Conservation (phyloP, 1,140 invertebrate genomes). For the Scaptomyza pallida region DNA sequence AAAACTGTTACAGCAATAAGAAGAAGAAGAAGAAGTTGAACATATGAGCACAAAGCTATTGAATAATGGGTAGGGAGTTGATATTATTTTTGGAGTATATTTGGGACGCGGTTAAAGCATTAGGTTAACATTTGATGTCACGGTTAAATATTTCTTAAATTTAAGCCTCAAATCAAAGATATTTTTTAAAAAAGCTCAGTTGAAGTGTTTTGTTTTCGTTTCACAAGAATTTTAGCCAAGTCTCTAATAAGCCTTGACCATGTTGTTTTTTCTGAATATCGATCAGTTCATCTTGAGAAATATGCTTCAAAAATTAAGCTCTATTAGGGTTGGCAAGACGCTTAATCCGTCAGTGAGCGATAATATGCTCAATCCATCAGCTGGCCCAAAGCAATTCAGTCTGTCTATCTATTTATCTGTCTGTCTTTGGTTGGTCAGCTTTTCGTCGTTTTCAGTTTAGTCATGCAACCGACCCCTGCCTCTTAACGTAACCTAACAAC, state of each 20-base stretch:
- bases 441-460: slow-evolving; percentile 31
- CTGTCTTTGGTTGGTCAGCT: slow-evolving; percentile 10
- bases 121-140: slow-evolving; percentile 4
- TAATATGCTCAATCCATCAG: slow-evolving; percentile 69
- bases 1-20: slow-evolving; percentile 46
- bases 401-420: background rate
- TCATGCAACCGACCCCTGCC: slow-evolving; percentile 53
- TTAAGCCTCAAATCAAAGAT: too few relatives aligned
- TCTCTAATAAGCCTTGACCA: too few relatives aligned
- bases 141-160: slow-evolving; percentile 4
- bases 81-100: slow-evolving; percentile 1
- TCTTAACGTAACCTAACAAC: slow-evolving; percentile 69
- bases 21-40: slow-evolving; percentile 48
- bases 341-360: slow-evolving; percentile 31
- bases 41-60: slow-evolving; percentile 58
- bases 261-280: background rate
- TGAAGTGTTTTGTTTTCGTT: too few relatives aligned
- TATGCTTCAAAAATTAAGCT: slow-evolving; percentile 30
- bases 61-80: slow-evolving; percentile 62
- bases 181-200: background rate
- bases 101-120: slow-evolving; percentile 47
- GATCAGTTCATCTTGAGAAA: slow-evolving; percentile 1
- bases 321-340: slow-evolving; percentile 29
- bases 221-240: too few relatives aligned
- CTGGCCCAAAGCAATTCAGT: slow-evolving; percentile 19